Base-by-base conservation (phyloP, 1,140 invertebrate genomes). In the Camponotus vicinus region DNA sequence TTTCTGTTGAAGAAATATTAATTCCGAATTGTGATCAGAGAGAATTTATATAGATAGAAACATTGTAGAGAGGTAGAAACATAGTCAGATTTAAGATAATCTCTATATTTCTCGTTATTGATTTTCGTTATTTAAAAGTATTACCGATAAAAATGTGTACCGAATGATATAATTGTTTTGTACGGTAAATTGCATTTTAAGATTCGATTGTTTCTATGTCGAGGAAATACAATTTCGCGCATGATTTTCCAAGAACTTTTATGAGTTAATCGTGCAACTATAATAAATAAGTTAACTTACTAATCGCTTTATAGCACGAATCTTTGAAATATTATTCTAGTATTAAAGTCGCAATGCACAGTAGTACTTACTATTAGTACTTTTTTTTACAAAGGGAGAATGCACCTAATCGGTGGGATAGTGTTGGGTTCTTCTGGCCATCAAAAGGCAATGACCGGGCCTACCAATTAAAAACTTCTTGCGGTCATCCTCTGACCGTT, bases 131-230 rank as follows among this genome's bases (percentile, higher is more conserved):
- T 59, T 40, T 69, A 9, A 37, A 32, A 59, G 18, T 18, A 82
- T 73, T 49, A 59, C 15, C 11, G 57, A 45, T 59, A 73, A 71
- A 82, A 45, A 45, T 82, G 52, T 45, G 18, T 82, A 13, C 11
- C 7, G 37, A 37, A 59, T 45, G 79, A 71, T 71, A 27, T 57
- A 82, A 57, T 73, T 59, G 52, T 82, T 71, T 45, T 71, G 21
- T 55, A 32, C 18, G 21, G 21, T 21, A 82, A 57, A 59, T 71
- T 45, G 55, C 67, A 55, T 34, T 27, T 21, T 18, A 32, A 82
- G 52, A 71, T 71, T 82, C 0, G 27, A 27, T 27, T 27, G 71
- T 71, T 82, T 45, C 3, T 42, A 32, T 40, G 27, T 13, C 61
- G 13, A 5, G 13, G 49, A 57, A 55, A 37, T 27, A 27, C 21